Base-by-base conservation (phyloP, 2,113 vertebrate genomes). In the Craseonycteris thonglongyai region DNA sequence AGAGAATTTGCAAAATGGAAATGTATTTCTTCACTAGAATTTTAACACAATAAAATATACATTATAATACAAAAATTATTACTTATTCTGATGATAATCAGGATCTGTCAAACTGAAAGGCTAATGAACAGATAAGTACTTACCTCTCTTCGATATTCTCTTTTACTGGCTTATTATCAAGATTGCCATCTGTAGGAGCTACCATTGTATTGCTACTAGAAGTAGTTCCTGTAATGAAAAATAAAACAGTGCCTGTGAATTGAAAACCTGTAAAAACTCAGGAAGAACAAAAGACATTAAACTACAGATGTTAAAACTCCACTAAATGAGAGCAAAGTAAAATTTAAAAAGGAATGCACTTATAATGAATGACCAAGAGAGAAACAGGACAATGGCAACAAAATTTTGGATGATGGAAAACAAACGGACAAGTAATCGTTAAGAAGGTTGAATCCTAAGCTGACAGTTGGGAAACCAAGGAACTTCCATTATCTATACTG, bases 161-260 rank as follows among this genome's bases (percentile, higher is more conserved):
- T 98, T 99, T 99, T 26, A 98, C 82, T 96, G 99, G 99, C 98
- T 98, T 99, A 96, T 83, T 98, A 16, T 99, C 99, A 59, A 98
- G 98, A 94, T 99, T 99, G 94, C 98, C 97, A 21, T 99, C 99
- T 45, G 98, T 98, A 91, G 99, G 99, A 95, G 99, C 99, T 95
- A 99, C 99, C 99, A 99, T 99, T 83, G 99, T 99, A 98, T 99
- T 99, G 98, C 99, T 99, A 97, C 99, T 99, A 93, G 99, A 99
- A 92, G 99, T 99, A 96, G 99, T 99, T 98, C 99, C 99, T 99
- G 96, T 59, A 49, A 96, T 91, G 21, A 80, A 0, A 96, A 66
- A 59, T 26, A 83, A 83, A 75, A 79, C 5, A 33, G 11, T 9
- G 3, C 0, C 21, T 33, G 13, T 83, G 74, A 56, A 75, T n/a